Base-by-base conservation (phyloP, 2,888 invertebrate genomes). In the Herminia tarsipennalis region DNA sequence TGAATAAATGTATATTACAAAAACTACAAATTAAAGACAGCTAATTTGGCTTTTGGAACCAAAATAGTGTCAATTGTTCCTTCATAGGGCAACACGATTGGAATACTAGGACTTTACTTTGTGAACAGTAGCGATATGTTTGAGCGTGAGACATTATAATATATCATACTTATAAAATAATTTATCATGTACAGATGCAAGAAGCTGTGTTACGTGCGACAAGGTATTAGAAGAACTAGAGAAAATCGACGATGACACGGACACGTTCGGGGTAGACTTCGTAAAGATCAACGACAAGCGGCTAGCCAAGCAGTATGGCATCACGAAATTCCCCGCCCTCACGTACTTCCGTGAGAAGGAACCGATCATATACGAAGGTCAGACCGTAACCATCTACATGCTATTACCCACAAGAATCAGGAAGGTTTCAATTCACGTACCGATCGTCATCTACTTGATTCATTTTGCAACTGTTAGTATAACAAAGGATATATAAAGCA, bases 281-380 rank as follows among this genome's bases (percentile, higher is more conserved):
- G 97, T 98, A 73, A 98, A 98, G 93, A 97, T 98, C 89, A 97
- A 97, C 94, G 98, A 98, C 93, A 98, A 98, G 93, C 94, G 97
- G 93, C 94, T 98, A 81, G 98, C 98, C 66, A 98, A 98, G 86
- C 97, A 98, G 81, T 97, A 98, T 94, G 98, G 98, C 87, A 97
- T 98, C 91, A 96, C 95, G 87, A 97, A 94, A 88, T 98, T 98
- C 90, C 98, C 98, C 75, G 97, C 98, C 71, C 96, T 98, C 91
- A 98, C 98, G 76, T 98, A 98, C 88, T 98, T 98, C 93, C 95
- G 98, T 91, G 97, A 98, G 89, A 97, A 96, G 90, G 97, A 98
- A 92, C 98, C 98, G 81, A 98, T 98, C 85, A 96, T 98, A 81
- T 98, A 98, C 92, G 98, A 98, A 92, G 98, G 97, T 95, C 78